phyloP scores from a whole-genome alignment of 2,888 invertebrate genomes.

The Malthinus seriepunctatus region DNA sequence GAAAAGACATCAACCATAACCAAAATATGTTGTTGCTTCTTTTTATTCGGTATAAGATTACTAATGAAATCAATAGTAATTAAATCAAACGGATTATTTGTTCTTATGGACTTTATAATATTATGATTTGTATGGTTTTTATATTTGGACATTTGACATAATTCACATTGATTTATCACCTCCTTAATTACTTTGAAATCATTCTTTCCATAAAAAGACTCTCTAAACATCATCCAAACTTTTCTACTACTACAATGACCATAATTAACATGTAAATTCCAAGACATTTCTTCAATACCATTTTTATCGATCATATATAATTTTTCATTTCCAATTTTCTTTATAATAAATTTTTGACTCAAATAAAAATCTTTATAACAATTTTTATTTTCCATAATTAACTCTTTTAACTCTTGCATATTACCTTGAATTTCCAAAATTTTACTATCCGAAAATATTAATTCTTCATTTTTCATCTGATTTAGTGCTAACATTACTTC shows the following conservation, averaged over 20 bases:
- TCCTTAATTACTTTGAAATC: not conserved
- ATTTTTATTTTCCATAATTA: not conserved
- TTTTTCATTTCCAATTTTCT: slow-evolving; percentile 3
- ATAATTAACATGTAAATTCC: not conserved
- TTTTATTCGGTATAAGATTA: not conserved
- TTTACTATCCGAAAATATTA: not conserved
- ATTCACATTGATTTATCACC: slow-evolving; percentile 2
- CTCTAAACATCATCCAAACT: slow-evolving; percentile 1
- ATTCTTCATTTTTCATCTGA: not conserved
- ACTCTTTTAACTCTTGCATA: not conserved
- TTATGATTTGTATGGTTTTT: slow-evolving; percentile 4
- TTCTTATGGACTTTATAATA: not conserved
- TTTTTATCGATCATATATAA: not conserved
- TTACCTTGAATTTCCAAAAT: not conserved
- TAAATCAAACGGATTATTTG: not conserved
- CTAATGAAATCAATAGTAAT: slow-evolving; percentile 2
- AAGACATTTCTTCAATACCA: not conserved
- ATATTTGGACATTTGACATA: slow-evolving; percentile 4
- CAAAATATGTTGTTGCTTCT: slow-evolving; percentile 9
- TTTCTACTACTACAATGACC: slow-evolving; percentile 9
- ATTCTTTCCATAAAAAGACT: not conserved
- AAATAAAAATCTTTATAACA: not conserved
- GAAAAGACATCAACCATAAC: slow-evolving; percentile 17
- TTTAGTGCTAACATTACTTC: not conserved
- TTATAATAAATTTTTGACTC: not conserved